A percentile compares a stretch with the other conserved stretches of the same genome.
phyloP scores from a whole-genome alignment of 2,113 vertebrate genomes.

The Pavo muticus region DNA sequence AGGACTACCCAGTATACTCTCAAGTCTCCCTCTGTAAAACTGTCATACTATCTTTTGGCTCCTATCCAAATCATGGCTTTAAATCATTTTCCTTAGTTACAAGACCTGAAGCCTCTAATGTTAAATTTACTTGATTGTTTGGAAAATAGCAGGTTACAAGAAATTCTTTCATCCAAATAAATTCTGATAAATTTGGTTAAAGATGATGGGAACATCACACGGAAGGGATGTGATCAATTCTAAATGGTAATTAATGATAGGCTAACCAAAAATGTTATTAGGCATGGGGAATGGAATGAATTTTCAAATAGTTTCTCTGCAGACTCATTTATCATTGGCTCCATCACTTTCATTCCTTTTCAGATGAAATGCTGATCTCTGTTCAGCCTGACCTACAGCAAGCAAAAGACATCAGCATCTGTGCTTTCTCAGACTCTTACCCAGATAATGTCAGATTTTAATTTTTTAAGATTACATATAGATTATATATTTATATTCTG shows the following conservation, averaged over 20 bases:
- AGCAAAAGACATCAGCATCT: constrained; percentile 11
- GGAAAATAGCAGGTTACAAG: constrained; percentile 23
- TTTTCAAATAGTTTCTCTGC: neutral
- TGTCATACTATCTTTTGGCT: neutral
- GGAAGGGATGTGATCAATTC: constrained; percentile 2
- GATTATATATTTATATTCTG: neutral
- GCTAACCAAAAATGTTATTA: neutral
- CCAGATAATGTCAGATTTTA: neutral
- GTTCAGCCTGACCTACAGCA: neutral
- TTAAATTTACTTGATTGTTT: constrained; percentile 10
- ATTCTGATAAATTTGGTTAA: neutral
- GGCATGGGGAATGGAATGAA: neutral
- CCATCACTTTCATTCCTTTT: neutral
- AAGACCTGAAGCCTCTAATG: neutral
- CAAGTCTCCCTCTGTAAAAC: neutral
- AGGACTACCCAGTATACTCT: neutral
- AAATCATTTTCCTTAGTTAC: constrained; percentile 4
- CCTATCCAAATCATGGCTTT: neutral
- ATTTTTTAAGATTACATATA: neutral
- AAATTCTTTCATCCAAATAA: neutral
- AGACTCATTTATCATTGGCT: constrained; percentile 16
- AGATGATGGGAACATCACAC: neutral
- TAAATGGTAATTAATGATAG: constrained; percentile 18
- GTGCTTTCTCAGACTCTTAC: neutral
- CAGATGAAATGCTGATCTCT: constrained; percentile 31